Evolutionary conservation across 2,797 vertebrate species (phyloP).

Genomic region (Pseudochromis fuscus): DNA sequence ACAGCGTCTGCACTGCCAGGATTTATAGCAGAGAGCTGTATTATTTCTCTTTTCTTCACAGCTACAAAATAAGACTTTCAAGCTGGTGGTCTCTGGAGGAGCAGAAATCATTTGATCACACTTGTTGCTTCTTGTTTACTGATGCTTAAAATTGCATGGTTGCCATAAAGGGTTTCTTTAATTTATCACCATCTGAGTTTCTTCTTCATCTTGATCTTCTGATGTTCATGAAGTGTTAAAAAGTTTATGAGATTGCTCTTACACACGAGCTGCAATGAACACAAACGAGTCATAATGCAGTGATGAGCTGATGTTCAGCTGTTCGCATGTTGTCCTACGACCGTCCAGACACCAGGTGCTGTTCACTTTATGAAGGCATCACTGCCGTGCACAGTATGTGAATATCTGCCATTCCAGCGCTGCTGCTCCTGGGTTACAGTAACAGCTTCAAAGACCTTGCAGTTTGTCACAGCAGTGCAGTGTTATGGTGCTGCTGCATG

Average conservation of each 20-base stretch:
- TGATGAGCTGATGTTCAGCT: constrained; percentile 28
- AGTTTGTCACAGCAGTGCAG: constrained; percentile 30
- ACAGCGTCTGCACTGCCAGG: constrained; percentile 32
- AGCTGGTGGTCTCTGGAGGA: constrained; percentile 32
- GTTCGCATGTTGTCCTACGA: neutral
- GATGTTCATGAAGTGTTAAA: constrained; percentile 61
- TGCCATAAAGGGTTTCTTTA: constrained; percentile 34
- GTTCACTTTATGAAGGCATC: constrained; percentile 34
- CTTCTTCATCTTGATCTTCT: constrained; percentile 46
- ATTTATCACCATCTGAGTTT: constrained; percentile 48
- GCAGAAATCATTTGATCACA: constrained; percentile 40
- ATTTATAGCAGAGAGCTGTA: constrained; percentile 11
- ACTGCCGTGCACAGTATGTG: neutral
- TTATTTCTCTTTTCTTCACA: constrained; percentile 10
- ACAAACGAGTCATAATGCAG: neutral
- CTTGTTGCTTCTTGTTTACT: constrained; percentile 55
- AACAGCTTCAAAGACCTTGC: constrained; percentile 56
- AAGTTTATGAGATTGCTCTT: constrained; percentile 35
- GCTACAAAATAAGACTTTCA: constrained; percentile 41
- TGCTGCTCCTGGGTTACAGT: constrained; percentile 45
- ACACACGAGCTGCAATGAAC: neutral
- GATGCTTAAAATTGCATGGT: constrained; percentile 25
- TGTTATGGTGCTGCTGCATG: constrained; percentile 9
- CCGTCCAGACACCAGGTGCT: constrained; percentile 9
- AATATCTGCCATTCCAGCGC: constrained; percentile 39